These are phyloP conservation scores for Hymenopus coronatus DNA, from an alignment of 2,888 invertebrate genomes.

Conservation along the genomic window DNA sequence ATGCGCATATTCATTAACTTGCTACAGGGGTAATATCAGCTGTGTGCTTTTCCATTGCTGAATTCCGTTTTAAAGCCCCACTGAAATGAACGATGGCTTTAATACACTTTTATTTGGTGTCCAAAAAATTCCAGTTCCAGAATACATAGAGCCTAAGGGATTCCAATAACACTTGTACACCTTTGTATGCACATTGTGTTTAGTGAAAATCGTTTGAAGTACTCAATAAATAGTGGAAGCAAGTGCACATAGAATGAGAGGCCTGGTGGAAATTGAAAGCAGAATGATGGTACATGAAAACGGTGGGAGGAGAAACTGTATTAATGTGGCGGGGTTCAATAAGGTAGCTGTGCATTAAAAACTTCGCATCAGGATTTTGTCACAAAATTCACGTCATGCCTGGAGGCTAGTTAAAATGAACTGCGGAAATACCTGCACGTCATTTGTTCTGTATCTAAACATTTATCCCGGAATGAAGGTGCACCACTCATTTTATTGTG, in stretches of 20 bases:
- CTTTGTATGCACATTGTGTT: background rate
- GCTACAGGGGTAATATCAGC: too few relatives aligned
- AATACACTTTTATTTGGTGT: background rate
- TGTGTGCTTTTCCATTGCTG: background rate
- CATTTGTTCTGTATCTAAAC: too few relatives aligned
- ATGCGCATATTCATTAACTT: background rate
- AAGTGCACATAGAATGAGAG: background rate
- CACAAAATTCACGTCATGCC: background rate
- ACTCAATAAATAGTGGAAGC: background rate
- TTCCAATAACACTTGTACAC: background rate
- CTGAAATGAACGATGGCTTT: background rate
- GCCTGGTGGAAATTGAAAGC: background rate
- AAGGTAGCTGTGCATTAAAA: background rate
- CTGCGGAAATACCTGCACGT: background rate
- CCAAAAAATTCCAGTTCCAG: background rate
- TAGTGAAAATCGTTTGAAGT: background rate
- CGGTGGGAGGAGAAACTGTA: background rate
- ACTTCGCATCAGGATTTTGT: background rate
- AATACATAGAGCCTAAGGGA: background rate
- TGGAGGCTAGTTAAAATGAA: background rate
- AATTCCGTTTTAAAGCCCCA: background rate
- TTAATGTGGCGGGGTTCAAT: background rate
- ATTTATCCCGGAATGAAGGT: too few relatives aligned
- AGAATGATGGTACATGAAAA: background rate
- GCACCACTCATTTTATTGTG: too few relatives aligned